These are phyloP conservation scores for Elgonia sp. DNA, from an alignment of 2,888 invertebrate species.

Conservation along the genomic window DNA sequence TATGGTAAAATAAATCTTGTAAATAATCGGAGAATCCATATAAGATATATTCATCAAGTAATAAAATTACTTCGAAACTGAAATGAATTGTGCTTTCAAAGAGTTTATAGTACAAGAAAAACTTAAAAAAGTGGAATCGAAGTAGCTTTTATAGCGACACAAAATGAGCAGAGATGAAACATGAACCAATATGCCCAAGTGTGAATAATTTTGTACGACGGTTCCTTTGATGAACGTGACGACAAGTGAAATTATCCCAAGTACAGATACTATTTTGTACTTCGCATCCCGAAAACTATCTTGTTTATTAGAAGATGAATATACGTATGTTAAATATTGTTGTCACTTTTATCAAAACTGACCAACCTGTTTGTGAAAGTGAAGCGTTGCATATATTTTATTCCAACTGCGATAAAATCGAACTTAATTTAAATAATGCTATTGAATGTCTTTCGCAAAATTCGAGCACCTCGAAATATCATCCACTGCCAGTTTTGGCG, in stretches of 20 bases:
- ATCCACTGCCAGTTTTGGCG: conserved; percentile 93
- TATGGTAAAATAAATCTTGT: conserved; percentile 30
- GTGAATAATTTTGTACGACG: conserved; percentile 49
- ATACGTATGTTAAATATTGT: conserved; percentile 9
- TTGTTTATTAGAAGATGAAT: conserved; percentile 3
- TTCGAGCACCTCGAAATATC: conserved; percentile 94
- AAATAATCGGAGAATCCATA: conserved; percentile 49
- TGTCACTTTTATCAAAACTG: conserved; percentile 48
- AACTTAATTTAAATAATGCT: conserved; percentile 96
- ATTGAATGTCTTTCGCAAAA: conserved; percentile 95
- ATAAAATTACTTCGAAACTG: conserved; percentile 58
- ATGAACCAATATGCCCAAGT: conserved; percentile 30
- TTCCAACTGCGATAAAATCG: conserved; percentile 87
- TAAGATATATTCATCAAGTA: conserved; percentile 32
- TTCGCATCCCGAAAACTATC: background rate
- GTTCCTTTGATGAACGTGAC: conserved; percentile 41
- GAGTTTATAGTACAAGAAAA: conserved; percentile 55
- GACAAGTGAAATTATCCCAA: conserved; percentile 6
- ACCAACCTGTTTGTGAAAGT: conserved; percentile 34
- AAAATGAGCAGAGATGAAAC: conserved; percentile 44
- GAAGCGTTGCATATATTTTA: conserved; percentile 47
- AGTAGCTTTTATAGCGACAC: conserved; percentile 61
- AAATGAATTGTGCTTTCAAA: conserved; percentile 49
- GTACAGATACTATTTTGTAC: conserved; percentile 48
- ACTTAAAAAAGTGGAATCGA: conserved; percentile 46